Conservation (phyloP, 2,797 vertebrate genomes). For the Sardinella longiceps region DNA sequence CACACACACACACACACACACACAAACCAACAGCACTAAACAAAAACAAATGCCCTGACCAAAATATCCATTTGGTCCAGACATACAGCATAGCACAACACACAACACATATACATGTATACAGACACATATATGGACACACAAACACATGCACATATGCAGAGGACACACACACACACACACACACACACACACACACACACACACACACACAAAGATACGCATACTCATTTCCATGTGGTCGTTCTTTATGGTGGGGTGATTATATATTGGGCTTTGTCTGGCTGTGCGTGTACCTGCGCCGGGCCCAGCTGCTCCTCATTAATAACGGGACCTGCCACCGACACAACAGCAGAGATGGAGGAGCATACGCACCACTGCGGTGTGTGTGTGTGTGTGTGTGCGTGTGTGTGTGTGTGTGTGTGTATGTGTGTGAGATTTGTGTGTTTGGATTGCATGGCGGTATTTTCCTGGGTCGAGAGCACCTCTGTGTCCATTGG, state of each 20-base stretch:
- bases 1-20: constrained; percentile 13
- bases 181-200: constrained; percentile 52
- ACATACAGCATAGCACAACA: constrained; percentile 9
- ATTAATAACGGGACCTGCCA: constrained; percentile 78
- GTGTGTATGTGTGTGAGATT: constrained; percentile 4
- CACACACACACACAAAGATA: constrained; percentile 50
- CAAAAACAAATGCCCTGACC: not conserved
- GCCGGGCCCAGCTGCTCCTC: constrained; percentile 81
- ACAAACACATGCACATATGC: constrained; percentile 10
- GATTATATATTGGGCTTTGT: constrained; percentile 85
- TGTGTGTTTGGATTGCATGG: constrained; percentile 1
- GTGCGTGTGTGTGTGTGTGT: not conserved
- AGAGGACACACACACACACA: constrained; percentile 53
- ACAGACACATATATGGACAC: constrained; percentile 8
- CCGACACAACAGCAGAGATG: constrained; percentile 69
- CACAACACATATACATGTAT: not conserved
- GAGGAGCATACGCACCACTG: constrained; percentile 76
- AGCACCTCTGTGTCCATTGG: constrained; percentile 4
- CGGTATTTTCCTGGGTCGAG: constrained; percentile 3
- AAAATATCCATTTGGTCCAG: not conserved
- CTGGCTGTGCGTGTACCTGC: constrained; percentile 80
- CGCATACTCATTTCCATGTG: constrained; percentile 77
- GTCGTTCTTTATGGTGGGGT: constrained; percentile 83
- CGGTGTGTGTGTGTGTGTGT: constrained; percentile 41
- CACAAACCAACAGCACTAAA: constrained; percentile 38